Evolutionary conservation across 2,797 vertebrate genomes (phyloP).

Genomic region (Hylomyscus alleni): DNA sequence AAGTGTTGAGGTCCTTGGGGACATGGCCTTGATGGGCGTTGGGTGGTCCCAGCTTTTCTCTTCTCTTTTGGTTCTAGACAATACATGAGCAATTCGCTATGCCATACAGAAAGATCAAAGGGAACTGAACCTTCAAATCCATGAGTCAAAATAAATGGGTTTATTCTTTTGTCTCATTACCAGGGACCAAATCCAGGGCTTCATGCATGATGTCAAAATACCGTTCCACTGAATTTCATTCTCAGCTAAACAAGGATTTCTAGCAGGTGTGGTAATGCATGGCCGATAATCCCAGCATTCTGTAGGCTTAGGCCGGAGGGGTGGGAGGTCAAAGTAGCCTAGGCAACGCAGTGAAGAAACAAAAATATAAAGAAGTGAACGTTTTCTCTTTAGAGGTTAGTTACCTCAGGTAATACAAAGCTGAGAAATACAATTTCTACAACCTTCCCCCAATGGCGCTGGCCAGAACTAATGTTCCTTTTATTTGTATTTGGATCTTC

Average conservation of each 20-base stretch:
- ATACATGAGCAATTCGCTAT: neutral
- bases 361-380: neutral
- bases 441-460: neutral
- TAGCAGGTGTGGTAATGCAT: neutral
- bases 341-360: neutral
- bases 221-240: neutral
- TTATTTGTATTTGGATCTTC: neutral
- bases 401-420: neutral
- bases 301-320: neutral
- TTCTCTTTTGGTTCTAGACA: neutral
- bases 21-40: too few species aligned
- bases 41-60: neutral
- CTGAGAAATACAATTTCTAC: neutral
- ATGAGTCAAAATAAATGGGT: neutral
- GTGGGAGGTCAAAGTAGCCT: neutral
- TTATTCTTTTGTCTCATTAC: neutral
- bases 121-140: neutral
- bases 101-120: neutral
- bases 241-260: neutral
- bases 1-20: neutral
- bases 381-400: neutral
- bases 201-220: neutral
- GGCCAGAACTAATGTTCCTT: neutral
- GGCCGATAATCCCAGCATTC: neutral
- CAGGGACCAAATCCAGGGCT: neutral